Base-by-base conservation (phyloP, 2,113 vertebrate genomes). In the Barnardius zonarius region DNA sequence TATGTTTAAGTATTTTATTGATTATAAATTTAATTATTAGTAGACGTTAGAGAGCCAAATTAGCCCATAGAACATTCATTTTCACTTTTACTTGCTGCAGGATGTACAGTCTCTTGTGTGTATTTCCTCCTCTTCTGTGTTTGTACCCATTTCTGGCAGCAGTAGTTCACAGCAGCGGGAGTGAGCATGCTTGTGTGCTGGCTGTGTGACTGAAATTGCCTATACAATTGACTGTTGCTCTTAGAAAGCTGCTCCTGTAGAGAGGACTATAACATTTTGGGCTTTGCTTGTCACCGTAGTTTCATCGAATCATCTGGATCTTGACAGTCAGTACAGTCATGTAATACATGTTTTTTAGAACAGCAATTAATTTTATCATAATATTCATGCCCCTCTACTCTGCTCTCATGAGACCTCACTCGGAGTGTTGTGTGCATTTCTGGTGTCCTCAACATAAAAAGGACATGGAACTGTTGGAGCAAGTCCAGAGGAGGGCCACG, bases 161-260 rank as follows among this genome's bases (percentile, higher is more conserved):
- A 69, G 49, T 9, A 12, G 11, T n/a, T 94, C 43, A 17, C 30
- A 51, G 87, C 52, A 67, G 17, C 11, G 25, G 79, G 64, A 86
- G 27, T 30, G 17, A 35, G 13, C 9, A 51, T 78, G 77, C 18
- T 66, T 0, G 0, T 46, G 30, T 33, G 44, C 10, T 69, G 25
- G n/a, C 35, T 55, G 18, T 31, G 61, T 35, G 61, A 24, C 69
- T 74, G 49, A 14, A 80, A 63, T 28, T 86, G 23, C 51, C 30
- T 82, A 22, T 48, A 66, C 31, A 73, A 27, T n/a, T 37, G 35
- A 23, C n/a, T 73, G 39, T 52, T 77, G 18, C n/a, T 88, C 48
- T 64, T 80, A 76, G 31, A 91, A 55, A 67, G 31, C 68, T 74
- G 41, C 46, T 86, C 33, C n/a, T 46, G 5, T 61, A 52, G 43